Percentiles rank a stretch among this genome's conserved stretches.
These are phyloP conservation scores for Syrrhaptes paradoxus DNA, from an alignment of 2,113 vertebrate species.

Conservation along the genomic window DNA sequence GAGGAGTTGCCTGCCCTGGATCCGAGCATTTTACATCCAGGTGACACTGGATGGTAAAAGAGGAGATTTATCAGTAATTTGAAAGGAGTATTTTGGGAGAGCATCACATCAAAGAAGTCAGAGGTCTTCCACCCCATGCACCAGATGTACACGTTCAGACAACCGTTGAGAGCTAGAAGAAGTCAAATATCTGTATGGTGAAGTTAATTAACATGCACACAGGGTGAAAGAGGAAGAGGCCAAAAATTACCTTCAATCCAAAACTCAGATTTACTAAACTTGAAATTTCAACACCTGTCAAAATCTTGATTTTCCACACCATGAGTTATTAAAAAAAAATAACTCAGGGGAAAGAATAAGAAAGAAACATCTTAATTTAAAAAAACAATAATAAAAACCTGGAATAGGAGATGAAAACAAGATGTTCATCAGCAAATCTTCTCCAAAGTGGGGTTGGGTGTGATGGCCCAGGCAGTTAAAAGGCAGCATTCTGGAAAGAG, in stretches of 20 bases:
- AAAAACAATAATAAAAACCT: not conserved
- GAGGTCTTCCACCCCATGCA: not conserved
- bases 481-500: not conserved
- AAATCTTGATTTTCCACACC: not conserved
- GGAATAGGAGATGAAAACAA: not conserved
- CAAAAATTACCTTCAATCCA: not conserved
- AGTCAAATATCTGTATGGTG: not conserved
- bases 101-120: not conserved
- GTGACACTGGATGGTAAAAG: not conserved
- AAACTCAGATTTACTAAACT: not conserved
- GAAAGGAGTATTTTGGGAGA: not conserved
- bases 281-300: not conserved
- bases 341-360: not conserved
- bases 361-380: not conserved
- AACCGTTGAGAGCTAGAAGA: not conserved
- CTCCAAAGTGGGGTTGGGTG: not conserved
- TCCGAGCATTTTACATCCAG: not conserved
- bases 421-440: not conserved
- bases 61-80: not conserved
- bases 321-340: not conserved
- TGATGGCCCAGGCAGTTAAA: not conserved
- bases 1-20: not conserved
- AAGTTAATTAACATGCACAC: not conserved
- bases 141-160: fast-evolving
- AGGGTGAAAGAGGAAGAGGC: not conserved